Evolutionary conservation across 1,140 invertebrate species (phyloP).

Genomic region (Bradysia coprophila): DNA sequence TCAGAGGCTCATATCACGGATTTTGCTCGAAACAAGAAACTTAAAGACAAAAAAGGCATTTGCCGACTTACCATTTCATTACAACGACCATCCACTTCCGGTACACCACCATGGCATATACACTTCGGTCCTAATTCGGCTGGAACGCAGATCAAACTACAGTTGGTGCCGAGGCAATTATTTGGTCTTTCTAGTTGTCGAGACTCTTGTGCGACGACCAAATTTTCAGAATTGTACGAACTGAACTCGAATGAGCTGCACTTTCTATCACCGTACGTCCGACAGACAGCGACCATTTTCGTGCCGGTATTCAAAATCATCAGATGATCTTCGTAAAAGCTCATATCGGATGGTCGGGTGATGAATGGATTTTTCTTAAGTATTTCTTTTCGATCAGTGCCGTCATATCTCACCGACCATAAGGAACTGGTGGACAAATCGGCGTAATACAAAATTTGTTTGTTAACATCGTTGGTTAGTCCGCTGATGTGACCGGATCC

Average conservation of each 20-base stretch:
- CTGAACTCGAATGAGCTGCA: slow-evolving; percentile 26
- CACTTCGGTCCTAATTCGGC: slow-evolving; percentile 26
- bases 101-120: slow-evolving; percentile 34
- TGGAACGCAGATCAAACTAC: slow-evolving; percentile 32
- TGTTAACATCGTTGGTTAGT: slow-evolving; percentile 43
- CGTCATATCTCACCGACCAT: slow-evolving; percentile 42
- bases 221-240: slow-evolving; percentile 26
- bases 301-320: slow-evolving; percentile 31
- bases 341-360: slow-evolving; percentile 25
- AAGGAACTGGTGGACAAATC: slow-evolving; percentile 40
- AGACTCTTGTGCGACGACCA: slow-evolving; percentile 31
- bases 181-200: slow-evolving; percentile 28
- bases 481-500: slow-evolving; percentile 36
- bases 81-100: too few species aligned
- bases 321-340: slow-evolving; percentile 38
- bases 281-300: slow-evolving; percentile 29
- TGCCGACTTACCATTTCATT: too few species aligned
- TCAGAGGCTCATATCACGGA: too few species aligned
- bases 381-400: slow-evolving; percentile 30
- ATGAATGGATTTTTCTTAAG: slow-evolving; percentile 24
- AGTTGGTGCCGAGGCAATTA: slow-evolving; percentile 26
- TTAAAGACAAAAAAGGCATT: too few species aligned
- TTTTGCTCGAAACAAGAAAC: too few species aligned
- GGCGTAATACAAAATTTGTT: slow-evolving; percentile 43
- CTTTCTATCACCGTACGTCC: slow-evolving; percentile 23